Evolutionary conservation across 2,113 vertebrate genomes (phyloP), one percentile per base, ranked within the genome.

Genomic region (Sphyrna mokarran): DNA sequence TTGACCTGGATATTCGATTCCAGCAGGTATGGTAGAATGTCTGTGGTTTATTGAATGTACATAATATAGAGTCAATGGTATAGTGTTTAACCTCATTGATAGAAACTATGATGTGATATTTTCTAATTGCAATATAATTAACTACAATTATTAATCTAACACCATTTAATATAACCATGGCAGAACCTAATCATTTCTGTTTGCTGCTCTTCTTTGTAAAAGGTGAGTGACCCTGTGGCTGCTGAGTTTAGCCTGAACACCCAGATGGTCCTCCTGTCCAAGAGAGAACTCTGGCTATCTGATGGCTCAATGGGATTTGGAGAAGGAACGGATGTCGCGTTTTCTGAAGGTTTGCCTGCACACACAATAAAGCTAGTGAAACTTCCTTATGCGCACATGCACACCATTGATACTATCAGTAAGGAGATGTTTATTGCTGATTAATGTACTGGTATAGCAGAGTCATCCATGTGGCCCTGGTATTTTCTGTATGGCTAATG

Each of bases 181-280:
- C 43, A 95, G 20, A 22, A 48, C 20, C 76, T 66, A 70, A 95
- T 70, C 72, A 5, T 72, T 43, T n/a, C 11, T n/a, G 37, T 26
- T 43, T 66, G 33, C 40, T 69, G 43, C 18, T 66, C 33, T 83
- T 66, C 68, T 89, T 76, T 95, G 10, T 63, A 95, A 1, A 96
- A 98, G 98, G 98, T 98, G 96, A 98, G 98, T 93, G 98, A 98
- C 96, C 98, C 98, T 0, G 97, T 98, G 85, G 98, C 98, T 48
- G 97, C 98, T 16, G 98, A 98, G 96, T 98, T 98, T 96, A 98
- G 97, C 96, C 97, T 98, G 90, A 98, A 98, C 96, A 98, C 98
- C 69, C 98, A 98, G 96, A 98, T 98, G 98, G 98, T 98, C 96
- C 97, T 98, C 93, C 96, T 98, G 29, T 98, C 98, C 70, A 98